Evolutionary conservation across 1,140 invertebrate species (phyloP).

Genomic region (Cherax quadricarinatus): DNA sequence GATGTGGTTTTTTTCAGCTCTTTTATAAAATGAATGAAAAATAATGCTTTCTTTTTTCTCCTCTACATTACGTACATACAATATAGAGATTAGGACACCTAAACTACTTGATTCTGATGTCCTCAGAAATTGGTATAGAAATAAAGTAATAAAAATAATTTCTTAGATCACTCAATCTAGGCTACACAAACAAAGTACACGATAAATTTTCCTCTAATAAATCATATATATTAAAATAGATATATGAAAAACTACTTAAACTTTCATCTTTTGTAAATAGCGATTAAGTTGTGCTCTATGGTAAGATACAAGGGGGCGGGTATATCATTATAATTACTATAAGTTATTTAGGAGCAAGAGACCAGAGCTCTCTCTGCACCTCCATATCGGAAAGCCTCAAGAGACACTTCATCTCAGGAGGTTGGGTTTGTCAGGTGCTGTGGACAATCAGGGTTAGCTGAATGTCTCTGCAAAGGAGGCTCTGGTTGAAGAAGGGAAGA

Average conservation of each 20-base stretch:
- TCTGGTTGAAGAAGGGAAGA: not conserved
- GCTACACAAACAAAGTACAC: conserved; percentile 72
- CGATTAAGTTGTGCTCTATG: conserved; percentile 71
- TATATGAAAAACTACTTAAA: conserved; percentile 72
- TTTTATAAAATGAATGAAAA: conserved; percentile 69
- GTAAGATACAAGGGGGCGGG: conserved; percentile 58
- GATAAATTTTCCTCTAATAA: conserved; percentile 71
- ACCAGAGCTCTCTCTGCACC: not conserved
- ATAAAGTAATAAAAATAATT: conserved; percentile 72
- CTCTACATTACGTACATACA: conserved; percentile 64
- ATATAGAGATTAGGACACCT: conserved; percentile 60
- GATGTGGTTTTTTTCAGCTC: conserved; percentile 58
- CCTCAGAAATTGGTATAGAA: conserved; percentile 67
- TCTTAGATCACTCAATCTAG: conserved; percentile 72
- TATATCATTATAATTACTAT: conserved; percentile 56
- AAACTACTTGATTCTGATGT: conserved; percentile 63
- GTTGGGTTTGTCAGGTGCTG: not conserved
- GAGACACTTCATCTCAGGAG: not conserved
- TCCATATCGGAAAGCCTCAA: not conserved
- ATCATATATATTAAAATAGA: conserved; percentile 73
- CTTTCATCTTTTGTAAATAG: conserved; percentile 72
- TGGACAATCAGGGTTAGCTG: not conserved
- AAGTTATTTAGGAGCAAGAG: conserved; percentile 40
- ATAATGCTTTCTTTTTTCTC: conserved; percentile 59
- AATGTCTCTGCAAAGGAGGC: not conserved